These are phyloP conservation scores for Choloepus hoffmanni DNA, from an alignment of 2,113 vertebrate species.

Conservation along the genomic window DNA sequence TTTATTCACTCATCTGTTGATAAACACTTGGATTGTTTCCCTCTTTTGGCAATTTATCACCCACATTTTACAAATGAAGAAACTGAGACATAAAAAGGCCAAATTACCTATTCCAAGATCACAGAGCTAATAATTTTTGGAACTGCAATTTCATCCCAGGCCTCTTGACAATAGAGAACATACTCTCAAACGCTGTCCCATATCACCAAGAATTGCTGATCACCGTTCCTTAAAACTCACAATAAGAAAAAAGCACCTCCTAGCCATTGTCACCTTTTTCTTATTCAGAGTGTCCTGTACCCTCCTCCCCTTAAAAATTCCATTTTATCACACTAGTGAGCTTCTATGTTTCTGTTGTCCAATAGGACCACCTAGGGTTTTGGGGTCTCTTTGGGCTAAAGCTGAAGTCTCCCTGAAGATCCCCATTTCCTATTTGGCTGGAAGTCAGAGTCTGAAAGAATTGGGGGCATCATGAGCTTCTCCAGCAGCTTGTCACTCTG, in stretches of 20 bases:
- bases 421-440: background rate
- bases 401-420: background rate
- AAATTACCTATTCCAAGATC: background rate
- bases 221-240: background rate
- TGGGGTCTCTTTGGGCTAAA: background rate
- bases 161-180: background rate
- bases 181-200: background rate
- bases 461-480: background rate
- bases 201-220: background rate
- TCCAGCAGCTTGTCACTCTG: background rate
- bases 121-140: background rate
- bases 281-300: background rate
- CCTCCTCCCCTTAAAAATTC: background rate
- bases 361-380: background rate
- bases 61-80: conserved; percentile 28
- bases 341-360: background rate
- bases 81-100: background rate
- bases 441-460: background rate
- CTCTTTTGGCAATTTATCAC: background rate
- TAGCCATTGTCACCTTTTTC: background rate
- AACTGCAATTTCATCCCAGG: background rate
- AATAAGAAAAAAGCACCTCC: background rate
- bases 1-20: no score
- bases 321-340: background rate
- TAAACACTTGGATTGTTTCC: no score